Conservation (phyloP, 2,797 vertebrate genomes). For the Danio kyathit region DNA sequence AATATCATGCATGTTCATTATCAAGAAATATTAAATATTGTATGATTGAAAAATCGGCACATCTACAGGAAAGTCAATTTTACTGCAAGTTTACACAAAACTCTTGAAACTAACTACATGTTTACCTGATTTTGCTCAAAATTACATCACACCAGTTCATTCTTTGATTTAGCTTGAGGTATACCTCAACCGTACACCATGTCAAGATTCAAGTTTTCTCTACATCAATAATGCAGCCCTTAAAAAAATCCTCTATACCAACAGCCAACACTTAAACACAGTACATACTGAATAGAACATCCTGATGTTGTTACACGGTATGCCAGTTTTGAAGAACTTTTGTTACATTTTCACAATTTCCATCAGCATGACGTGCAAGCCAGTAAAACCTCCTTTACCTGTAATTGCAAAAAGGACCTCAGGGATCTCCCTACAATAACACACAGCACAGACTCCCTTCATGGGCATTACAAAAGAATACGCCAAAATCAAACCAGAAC, state of each 20-base stretch:
- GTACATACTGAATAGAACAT: not conserved
- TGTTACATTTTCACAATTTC: constrained; percentile 13
- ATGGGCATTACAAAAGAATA: constrained; percentile 11
- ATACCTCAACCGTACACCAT: not conserved
- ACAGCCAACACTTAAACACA: not conserved
- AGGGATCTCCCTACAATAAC: constrained; percentile 36
- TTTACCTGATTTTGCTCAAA: too few species aligned
- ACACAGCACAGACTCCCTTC: not conserved
- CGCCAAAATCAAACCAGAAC: constrained; percentile 36
- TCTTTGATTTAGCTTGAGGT: too few species aligned
- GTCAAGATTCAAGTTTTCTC: not conserved
- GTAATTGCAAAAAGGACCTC: constrained; percentile 44
- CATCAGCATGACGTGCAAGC: constrained; percentile 19
- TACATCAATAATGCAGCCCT: not conserved
- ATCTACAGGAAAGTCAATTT: too few species aligned
- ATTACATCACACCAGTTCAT: too few species aligned
- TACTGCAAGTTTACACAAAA: too few species aligned
- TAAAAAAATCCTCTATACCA: not conserved
- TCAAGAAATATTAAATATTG: too few species aligned
- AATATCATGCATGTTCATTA: too few species aligned
- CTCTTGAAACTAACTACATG: too few species aligned
- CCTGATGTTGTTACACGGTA: not conserved
- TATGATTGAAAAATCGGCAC: too few species aligned
- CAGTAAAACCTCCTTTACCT: constrained; percentile 19
- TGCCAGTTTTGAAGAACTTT: not conserved